These are phyloP conservation scores for Aramus guarauna DNA, from an alignment of 2,113 vertebrate species.

Conservation along the genomic window DNA sequence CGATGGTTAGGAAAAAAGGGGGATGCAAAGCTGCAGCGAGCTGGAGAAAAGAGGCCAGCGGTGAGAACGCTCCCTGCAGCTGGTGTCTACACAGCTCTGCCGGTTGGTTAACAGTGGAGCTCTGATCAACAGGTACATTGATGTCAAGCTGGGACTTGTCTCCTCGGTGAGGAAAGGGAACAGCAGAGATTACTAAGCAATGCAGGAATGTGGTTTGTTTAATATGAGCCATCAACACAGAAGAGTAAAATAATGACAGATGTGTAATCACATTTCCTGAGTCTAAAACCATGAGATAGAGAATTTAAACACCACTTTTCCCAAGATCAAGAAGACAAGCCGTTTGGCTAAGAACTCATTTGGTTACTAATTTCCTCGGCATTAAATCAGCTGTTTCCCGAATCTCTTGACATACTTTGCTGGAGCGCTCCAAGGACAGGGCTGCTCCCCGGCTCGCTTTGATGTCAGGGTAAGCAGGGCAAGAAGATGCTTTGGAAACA, in stretches of 20 bases:
- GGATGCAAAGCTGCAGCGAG: not conserved
- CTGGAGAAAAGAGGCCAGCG: not conserved
- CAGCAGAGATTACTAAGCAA: conserved; percentile 66
- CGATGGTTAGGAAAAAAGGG: not conserved
- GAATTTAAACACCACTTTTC: conserved; percentile 58
- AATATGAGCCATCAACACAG: conserved; percentile 54
- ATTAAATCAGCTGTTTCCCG: conserved; percentile 28
- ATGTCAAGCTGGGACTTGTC: conserved; percentile 70
- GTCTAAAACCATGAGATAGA: conserved; percentile 31
- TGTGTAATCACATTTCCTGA: conserved; percentile 55
- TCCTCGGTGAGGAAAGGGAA: conserved; percentile 48
- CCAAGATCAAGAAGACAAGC: conserved; percentile 51
- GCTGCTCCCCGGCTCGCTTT: conserved; percentile 5
- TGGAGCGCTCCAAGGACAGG: not conserved
- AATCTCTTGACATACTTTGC: conserved; percentile 24
- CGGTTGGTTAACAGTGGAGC: not conserved
- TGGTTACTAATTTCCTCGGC: conserved; percentile 35
- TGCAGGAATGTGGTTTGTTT: conserved; percentile 76
- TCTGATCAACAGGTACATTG: conserved; percentile 53
- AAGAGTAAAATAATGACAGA: conserved; percentile 66
- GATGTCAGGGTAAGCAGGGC: conserved; percentile 33
- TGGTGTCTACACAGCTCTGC: not conserved
- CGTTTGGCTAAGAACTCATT: conserved; percentile 35
- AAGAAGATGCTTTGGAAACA: conserved; percentile 50
- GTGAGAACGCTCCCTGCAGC: not conserved